These are phyloP conservation scores for Rachycentron canadum DNA, from an alignment of 2,797 vertebrate species.

Conservation along the genomic window DNA sequence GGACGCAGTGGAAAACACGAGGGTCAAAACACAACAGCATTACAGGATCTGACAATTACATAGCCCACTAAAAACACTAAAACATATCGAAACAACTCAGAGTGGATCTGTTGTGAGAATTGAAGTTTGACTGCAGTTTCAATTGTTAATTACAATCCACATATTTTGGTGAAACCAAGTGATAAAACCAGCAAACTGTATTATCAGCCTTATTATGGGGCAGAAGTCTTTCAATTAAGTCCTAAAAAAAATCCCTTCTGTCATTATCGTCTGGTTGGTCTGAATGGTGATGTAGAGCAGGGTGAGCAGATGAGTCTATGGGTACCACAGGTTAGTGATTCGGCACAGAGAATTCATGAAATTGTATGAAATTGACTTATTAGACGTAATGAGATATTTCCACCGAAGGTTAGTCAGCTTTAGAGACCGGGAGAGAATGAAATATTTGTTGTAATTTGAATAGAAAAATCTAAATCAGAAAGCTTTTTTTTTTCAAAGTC, in stretches of 20 bases:
- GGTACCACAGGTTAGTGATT: background rate
- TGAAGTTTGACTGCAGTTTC: background rate
- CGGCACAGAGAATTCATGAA: background rate
- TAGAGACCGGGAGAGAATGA: background rate
- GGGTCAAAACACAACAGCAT: slow-evolving; percentile 31
- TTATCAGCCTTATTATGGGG: no score
- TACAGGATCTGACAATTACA: slow-evolving; percentile 40
- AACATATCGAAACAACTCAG: background rate
- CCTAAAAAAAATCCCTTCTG: no score
- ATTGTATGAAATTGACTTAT: background rate
- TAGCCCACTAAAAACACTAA: slow-evolving; percentile 12
- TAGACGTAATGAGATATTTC: background rate
- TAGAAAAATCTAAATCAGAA: background rate
- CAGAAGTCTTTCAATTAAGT: no score
- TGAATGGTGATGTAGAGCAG: background rate
- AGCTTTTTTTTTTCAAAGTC: background rate
- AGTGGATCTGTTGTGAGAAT: background rate
- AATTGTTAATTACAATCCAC: background rate
- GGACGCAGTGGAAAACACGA: slow-evolving; percentile 38
- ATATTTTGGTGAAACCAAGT: no score
- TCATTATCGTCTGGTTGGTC: background rate
- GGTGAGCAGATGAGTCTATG: background rate
- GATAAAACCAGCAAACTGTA: no score
- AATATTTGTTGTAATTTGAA: slow-evolving; percentile 1
- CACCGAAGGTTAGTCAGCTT: background rate